Percentiles rank a stretch among this genome's conserved stretches.
Evolutionary conservation across 2,113 vertebrate species (phyloP).

Genomic region (Silurus glanis): DNA sequence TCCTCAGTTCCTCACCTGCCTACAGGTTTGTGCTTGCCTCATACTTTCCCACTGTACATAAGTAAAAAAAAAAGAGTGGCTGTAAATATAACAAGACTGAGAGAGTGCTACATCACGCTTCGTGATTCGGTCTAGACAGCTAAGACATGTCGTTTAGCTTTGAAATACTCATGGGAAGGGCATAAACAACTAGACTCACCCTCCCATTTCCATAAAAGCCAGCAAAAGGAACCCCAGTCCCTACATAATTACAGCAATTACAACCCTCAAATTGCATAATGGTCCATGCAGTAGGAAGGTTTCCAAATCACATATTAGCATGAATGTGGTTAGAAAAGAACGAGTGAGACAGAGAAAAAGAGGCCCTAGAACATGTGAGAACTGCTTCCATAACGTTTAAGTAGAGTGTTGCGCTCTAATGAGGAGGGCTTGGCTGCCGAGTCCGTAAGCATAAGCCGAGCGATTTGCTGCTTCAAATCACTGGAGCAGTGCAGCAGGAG

Average conservation of each 20-base stretch:
- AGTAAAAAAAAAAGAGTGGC: not conserved
- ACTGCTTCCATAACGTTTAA: constrained; percentile 42
- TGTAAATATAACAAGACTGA: constrained; percentile 31
- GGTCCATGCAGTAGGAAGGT: constrained; percentile 50
- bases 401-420: constrained; percentile 41
- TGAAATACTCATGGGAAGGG: constrained; percentile 44
- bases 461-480: constrained; percentile 39
- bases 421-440: constrained; percentile 36
- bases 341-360: not conserved
- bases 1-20: not conserved
- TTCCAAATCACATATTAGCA: constrained; percentile 44
- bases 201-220: constrained; percentile 47
- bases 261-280: constrained; percentile 57
- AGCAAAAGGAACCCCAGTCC: constrained; percentile 46
- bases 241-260: constrained; percentile 57
- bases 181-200: constrained; percentile 40
- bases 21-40: not conserved
- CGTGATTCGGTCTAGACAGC: constrained; percentile 50
- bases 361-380: constrained; percentile 33
- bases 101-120: constrained; percentile 34
- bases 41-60: not conserved
- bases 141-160: constrained; percentile 53
- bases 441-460: constrained; percentile 23
- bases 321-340: constrained; percentile 32
- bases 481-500: constrained; percentile 50